These are phyloP conservation scores for Olivierus martensii DNA, from an alignment of 1,140 invertebrate species.

Conservation along the genomic window DNA sequence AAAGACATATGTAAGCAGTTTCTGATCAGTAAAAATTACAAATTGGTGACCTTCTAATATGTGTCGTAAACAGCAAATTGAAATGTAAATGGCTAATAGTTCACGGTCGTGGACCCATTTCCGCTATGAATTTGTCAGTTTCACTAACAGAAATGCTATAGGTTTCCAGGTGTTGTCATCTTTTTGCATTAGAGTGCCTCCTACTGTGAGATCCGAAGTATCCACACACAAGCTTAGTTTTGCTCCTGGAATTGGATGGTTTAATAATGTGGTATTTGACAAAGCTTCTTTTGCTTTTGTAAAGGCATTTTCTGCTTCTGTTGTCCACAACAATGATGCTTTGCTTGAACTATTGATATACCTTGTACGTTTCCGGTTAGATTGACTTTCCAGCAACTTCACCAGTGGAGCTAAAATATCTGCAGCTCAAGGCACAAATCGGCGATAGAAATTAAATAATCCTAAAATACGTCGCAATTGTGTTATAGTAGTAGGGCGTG, in stretches of 20 bases:
- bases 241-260: slow-evolving; percentile 8
- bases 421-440: slow-evolving; percentile 4
- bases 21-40: slow-evolving; percentile 22
- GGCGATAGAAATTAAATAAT: slow-evolving; percentile 29
- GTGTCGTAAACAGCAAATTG: slow-evolving; percentile 22
- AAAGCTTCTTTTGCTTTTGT: slow-evolving; percentile 27
- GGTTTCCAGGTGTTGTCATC: background rate
- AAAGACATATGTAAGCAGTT: slow-evolving; percentile 22
- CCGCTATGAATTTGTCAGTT: slow-evolving; percentile 11
- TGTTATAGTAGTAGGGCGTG: slow-evolving; percentile 23
- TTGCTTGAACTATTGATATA: background rate
- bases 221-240: slow-evolving; percentile 8
- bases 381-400: slow-evolving; percentile 1
- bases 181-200: slow-evolving; percentile 9
- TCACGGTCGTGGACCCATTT: slow-evolving; percentile 19
- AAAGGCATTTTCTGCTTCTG: slow-evolving; percentile 25
- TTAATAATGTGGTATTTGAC: slow-evolving; percentile 5
- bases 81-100: slow-evolving; percentile 19
- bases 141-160: slow-evolving; percentile 11
- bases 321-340: slow-evolving; percentile 8
- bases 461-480: slow-evolving; percentile 28
- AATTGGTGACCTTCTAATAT: slow-evolving; percentile 25
- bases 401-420: background rate
- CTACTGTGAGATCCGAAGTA: slow-evolving; percentile 10
- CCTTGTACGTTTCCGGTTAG: background rate